Evolutionary conservation across 1,140 invertebrate species (phyloP).

Genomic region (Macrotrachela quadricornifera): DNA sequence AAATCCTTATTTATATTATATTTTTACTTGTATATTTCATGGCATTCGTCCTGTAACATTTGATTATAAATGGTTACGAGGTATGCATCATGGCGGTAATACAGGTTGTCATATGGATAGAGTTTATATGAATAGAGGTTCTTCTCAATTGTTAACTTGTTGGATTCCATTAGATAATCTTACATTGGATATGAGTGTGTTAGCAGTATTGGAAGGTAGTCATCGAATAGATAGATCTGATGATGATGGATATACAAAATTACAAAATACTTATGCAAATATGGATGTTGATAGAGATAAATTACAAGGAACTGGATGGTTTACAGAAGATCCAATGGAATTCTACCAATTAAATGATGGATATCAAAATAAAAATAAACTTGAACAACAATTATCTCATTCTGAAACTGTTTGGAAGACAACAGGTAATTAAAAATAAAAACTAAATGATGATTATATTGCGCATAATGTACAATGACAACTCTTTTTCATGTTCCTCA

Average conservation of each 20-base stretch:
- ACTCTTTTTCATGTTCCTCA: too few relatives aligned
- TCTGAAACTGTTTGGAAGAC: constrained; percentile 15
- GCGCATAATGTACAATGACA: too few relatives aligned
- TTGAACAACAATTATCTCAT: too few relatives aligned
- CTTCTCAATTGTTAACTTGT: constrained; percentile 15
- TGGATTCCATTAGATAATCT: constrained; percentile 22
- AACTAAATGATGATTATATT: too few relatives aligned
- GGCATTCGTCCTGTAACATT: constrained; percentile 15
- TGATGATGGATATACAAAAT: constrained; percentile 15
- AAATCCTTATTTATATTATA: constrained; percentile 11
- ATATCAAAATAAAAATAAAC: too few relatives aligned
- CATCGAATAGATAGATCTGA: constrained; percentile 14
- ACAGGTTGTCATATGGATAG: constrained; percentile 22
- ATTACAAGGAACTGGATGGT: constrained; percentile 21
- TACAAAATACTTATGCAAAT: constrained; percentile 19
- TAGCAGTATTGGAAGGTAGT: constrained; percentile 19
- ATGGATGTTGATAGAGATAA: constrained; percentile 16
- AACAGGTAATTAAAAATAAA: constrained; percentile 16
- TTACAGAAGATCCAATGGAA: constrained; percentile 19
- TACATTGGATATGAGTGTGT: constrained; percentile 16
- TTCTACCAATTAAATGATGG: constrained; percentile 9
- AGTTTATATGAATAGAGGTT: constrained; percentile 21
- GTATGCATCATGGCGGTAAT: constrained; percentile 15
- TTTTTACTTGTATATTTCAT: constrained; percentile 12
- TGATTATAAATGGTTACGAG: constrained; percentile 22